phyloP scores from a whole-genome alignment of 2,113 vertebrate genomes.

The Megalops atlanticus region DNA sequence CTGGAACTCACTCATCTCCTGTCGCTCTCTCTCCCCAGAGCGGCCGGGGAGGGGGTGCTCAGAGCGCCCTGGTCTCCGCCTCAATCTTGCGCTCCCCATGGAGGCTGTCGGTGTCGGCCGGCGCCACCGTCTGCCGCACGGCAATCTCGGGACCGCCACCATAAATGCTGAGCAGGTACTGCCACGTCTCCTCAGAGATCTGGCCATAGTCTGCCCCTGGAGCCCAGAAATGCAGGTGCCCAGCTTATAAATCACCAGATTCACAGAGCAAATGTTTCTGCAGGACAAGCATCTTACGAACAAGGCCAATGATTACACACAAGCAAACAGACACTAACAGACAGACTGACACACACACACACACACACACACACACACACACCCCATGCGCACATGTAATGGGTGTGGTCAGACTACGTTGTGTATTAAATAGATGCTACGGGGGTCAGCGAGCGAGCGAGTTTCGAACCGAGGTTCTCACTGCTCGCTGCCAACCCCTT shows the following conservation, averaged over 20 bases:
- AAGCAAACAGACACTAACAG: no score
- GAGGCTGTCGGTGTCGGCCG: conserved; percentile 73
- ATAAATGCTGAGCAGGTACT: conserved; percentile 84
- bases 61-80: conserved; percentile 88
- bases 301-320: not conserved
- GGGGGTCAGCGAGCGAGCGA: no score
- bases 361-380: no score
- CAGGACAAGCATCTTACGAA: no score
- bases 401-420: no score
- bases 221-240: not conserved
- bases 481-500: no score
- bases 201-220: conserved; percentile 95
- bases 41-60: conserved; percentile 44
- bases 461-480: no score
- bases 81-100: conserved; percentile 94
- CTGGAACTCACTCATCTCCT: conserved; percentile 39
- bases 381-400: no score
- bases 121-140: conserved; percentile 83
- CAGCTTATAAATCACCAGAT: not conserved
- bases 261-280: no score
- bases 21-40: conserved; percentile 37
- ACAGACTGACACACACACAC: no score
- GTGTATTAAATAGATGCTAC: no score
- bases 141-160: conserved; percentile 91
- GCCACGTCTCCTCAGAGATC: conserved; percentile 97